Evolutionary conservation across 2,888 invertebrate species (phyloP), one percentile per base, ranked within the genome.

Genomic region (Caenorhabditis virilis): DNA sequence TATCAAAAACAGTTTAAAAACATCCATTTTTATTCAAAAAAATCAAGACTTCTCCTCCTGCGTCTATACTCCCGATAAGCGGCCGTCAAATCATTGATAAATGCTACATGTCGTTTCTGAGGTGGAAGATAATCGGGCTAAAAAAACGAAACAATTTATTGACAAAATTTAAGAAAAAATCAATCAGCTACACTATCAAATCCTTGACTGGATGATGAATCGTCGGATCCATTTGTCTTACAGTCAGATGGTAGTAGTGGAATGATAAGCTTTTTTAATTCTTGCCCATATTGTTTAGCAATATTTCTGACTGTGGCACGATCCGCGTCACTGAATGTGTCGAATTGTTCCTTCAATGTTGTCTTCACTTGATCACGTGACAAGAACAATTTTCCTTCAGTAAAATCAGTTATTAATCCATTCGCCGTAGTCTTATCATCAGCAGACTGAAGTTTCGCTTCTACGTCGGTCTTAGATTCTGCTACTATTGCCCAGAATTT

Each of bases 271-370:
- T 54, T 53, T 47, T 63, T 68, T 49, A 64, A 58, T 30, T 64
- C 49, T 25, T 69, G 57, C 27, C 57, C 59, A 43, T 59, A 62
- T 15, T 56, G 49, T 46, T 65, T 62, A 6, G 59, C 61, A 20
- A 72, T 36, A 5, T 60, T 60, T 20, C 56, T 64, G 27, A 67
- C 49, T 9, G 54, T 57, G 4, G 54, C 11, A 43, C 52, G 57
- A 42, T 66, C 73, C 5, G 51, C 52, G 0, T 63, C 59, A n/a
- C 38, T 33, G 13, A 69, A 51, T 0, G 45, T 25, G 18, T 46
- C 47, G 38, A 68, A 48, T 30, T 58, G 43, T 18, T 15, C 13
- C 20, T 23, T 43, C 2, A 26, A 3, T 5, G 23, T 3, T 7
- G 38, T n/a, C 6, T 18, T 7, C 3, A 56, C 20, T 26, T 64